Base-by-base conservation (phyloP, 2,113 vertebrate genomes). In the Alces alces region DNA sequence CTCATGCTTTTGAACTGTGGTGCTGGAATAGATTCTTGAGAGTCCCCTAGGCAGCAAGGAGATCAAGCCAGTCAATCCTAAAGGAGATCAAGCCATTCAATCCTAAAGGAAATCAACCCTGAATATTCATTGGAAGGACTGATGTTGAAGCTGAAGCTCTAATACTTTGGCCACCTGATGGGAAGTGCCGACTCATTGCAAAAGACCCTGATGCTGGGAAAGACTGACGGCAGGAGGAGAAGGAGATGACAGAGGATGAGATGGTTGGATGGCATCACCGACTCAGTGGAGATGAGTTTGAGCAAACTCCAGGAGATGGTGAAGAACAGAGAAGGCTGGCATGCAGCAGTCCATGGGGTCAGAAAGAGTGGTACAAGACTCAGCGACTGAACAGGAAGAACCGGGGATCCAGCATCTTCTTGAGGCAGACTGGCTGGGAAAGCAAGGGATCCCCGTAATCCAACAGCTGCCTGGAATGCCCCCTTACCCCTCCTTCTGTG, bases 401-500 rank as follows among this genome's bases (percentile, higher is more conserved):
- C 50, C 3, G 12, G 43, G 57, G 16, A n/a, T 6, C 33, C 39
- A 27, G 84, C 16, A 27, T 39, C 43, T 66, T 87, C 58, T 15
- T 9, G 86, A 55, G 66, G 70, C 7, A 14, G 79, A 15, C 55
- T 60, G 58, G 36, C 50, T 13, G 23, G 92, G 85, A 93, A 47
- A 39, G 27, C 70, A 47, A 93, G 83, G 39, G 21, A 16, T 33
- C 17, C n/a, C 58, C 16, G 5, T 9, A 7, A 54, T n/a, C 23
- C 11, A 10, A 57, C 4, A 25, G 23, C 6, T 13, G 1, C 6
- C 7, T 15, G 89, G 76, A 45, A 57, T 60, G 45, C 50, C 21
- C 0, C 7, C 36, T 39, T n/a, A 19, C 4, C 6, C 14, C 16
- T 25, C 5, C 54, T 55, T 73, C n/a, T n/a, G 0, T 1, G 36